These are phyloP conservation scores for Tragelaphus eurycerus DNA, from an alignment of 2,797 vertebrate species.

Conservation along the genomic window DNA sequence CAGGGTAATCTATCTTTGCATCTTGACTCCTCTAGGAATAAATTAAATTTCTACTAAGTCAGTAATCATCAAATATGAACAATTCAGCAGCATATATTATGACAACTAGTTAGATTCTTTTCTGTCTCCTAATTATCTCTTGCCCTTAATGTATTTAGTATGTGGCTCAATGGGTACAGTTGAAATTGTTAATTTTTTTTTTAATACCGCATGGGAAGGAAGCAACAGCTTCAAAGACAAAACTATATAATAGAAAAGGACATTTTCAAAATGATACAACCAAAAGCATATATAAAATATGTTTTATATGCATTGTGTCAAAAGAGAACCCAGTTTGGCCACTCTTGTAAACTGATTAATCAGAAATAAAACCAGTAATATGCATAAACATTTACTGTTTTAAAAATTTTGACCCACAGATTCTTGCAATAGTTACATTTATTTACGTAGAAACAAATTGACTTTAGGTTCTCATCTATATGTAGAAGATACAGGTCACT, in stretches of 20 bases:
- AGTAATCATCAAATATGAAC: slow-evolving; percentile 42
- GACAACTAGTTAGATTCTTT: slow-evolving; percentile 6
- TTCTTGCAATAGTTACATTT: background rate
- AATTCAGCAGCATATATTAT: slow-evolving; percentile 18
- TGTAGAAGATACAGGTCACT: background rate
- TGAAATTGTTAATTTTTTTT: background rate
- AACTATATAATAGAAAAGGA: slow-evolving; percentile 24
- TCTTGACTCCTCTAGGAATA: slow-evolving; percentile 61
- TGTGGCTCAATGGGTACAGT: background rate
- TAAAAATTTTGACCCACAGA: background rate
- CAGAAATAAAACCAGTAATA: background rate
- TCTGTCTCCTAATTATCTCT: slow-evolving; percentile 27
- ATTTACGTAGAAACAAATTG: background rate
- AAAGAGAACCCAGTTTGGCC: background rate
- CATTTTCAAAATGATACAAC: background rate
- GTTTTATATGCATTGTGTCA: background rate
- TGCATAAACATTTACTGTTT: background rate
- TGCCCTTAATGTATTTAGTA: slow-evolving; percentile 27
- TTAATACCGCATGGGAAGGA: background rate
- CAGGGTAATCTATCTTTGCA: slow-evolving; percentile 48
- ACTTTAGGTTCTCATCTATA: background rate
- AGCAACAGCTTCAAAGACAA: slow-evolving; percentile 35
- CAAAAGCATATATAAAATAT: background rate
- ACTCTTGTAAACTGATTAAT: background rate
- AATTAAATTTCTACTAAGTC: slow-evolving; percentile 61